Evolutionary conservation across 2,888 invertebrate species (phyloP).

Genomic region (Diarsia mendica): DNA sequence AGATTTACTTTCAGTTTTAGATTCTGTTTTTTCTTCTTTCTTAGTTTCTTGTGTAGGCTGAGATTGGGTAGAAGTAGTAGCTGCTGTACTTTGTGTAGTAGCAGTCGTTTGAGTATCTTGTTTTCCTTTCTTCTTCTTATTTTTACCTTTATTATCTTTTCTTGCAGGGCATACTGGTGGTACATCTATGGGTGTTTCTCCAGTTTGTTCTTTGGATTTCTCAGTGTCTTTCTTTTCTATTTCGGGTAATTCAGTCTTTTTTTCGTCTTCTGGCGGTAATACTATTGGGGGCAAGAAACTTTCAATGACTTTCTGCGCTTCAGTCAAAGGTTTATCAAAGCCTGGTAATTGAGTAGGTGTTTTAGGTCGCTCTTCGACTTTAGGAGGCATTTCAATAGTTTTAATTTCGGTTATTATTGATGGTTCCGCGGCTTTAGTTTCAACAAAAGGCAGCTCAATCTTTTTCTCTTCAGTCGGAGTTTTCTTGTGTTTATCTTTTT

Average conservation of each 20-base stretch:
- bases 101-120: conserved; percentile 68
- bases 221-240: conserved; percentile 28
- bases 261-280: conserved; percentile 30
- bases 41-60: conserved; percentile 64
- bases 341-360: not conserved
- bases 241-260: conserved; percentile 10
- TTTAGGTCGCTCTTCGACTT: conserved; percentile 11
- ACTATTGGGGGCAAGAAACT: conserved; percentile 14
- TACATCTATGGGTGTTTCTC: conserved; percentile 47
- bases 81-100: conserved; percentile 51
- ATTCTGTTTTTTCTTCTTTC: conserved; percentile 72
- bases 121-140: conserved; percentile 84
- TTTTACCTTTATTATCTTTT: conserved; percentile 83
- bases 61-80: conserved; percentile 53
- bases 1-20: conserved; percentile 66
- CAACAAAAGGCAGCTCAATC: not conserved
- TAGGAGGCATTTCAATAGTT: not conserved
- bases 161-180: conserved; percentile 77
- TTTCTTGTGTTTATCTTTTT: conserved; percentile 38
- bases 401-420: conserved; percentile 1
- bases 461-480: conserved; percentile 29
- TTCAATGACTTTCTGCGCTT: conserved; percentile 24
- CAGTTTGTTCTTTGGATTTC: conserved; percentile 30
- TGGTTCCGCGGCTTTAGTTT: not conserved
- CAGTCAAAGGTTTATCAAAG: conserved; percentile 22